These are phyloP conservation scores for Tinamus major DNA, from an alignment of 2,797 vertebrate genomes.

Conservation along the genomic window DNA sequence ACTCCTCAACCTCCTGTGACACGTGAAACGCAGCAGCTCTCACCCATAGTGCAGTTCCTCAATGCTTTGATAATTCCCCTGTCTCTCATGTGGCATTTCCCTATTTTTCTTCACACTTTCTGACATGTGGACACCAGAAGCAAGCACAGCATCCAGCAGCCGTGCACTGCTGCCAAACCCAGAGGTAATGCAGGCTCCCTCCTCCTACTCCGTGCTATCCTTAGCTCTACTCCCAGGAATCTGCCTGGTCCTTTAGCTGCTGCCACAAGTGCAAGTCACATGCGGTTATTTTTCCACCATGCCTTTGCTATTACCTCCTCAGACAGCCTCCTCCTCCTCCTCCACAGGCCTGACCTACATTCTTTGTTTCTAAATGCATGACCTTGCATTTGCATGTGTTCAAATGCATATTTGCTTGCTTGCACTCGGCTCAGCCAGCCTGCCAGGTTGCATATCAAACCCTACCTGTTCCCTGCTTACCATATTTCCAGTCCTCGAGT, in stretches of 20 bases:
- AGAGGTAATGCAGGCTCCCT: not conserved
- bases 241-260: conserved; percentile 18
- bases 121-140: not conserved
- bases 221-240: not conserved
- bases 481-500: not conserved
- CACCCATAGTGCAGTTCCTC: not conserved
- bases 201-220: conserved; percentile 54
- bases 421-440: conserved; percentile 6
- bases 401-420: not conserved
- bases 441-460: not conserved
- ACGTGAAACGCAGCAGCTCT: not conserved
- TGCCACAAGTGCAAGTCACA: conserved; percentile 13
- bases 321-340: not conserved
- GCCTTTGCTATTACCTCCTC: conserved; percentile 2
- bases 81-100: not conserved
- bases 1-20: not conserved
- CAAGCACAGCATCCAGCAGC: conserved; percentile 4
- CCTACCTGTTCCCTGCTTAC: not conserved
- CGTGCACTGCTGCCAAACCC: not conserved
- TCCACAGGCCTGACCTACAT: conserved; percentile 5
- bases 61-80: not conserved
- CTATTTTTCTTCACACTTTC: not conserved
- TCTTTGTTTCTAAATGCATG: not conserved
- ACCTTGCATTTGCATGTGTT: not conserved
- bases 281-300: not conserved